Percentiles rank a stretch among this genome's conserved stretches.
Conservation (phyloP, 2,113 vertebrate genomes). For the Empidonax traillii region DNA sequence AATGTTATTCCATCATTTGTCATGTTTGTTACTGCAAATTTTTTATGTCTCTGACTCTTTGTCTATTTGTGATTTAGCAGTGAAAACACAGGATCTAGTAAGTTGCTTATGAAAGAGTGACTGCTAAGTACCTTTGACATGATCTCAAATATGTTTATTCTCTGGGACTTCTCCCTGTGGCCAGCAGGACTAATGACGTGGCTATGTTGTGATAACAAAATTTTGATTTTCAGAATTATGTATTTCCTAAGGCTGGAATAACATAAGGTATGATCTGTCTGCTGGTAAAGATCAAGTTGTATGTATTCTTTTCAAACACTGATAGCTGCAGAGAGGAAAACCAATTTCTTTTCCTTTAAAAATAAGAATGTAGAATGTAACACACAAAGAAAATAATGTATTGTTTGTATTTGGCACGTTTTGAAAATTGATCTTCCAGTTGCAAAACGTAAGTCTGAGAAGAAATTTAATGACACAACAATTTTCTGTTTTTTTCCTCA, state of each 20-base stretch:
- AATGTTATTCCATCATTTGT: neutral
- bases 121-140: neutral
- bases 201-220: neutral
- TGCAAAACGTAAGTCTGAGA: neutral
- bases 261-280: neutral
- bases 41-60: neutral
- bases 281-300: neutral
- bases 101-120: neutral
- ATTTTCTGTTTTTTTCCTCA: neutral
- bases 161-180: neutral
- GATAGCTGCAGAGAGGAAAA: neutral
- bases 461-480: neutral
- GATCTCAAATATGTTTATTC: neutral
- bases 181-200: neutral
- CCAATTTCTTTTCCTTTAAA: neutral
- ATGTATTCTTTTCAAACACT: neutral
- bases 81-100: neutral
- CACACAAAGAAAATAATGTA: neutral
- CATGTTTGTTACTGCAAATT: neutral
- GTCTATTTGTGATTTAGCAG: neutral
- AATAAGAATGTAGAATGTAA: neutral
- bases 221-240: neutral
- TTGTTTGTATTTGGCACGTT: neutral
- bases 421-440: neutral
- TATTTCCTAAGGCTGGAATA: neutral